Evolutionary conservation across 1,140 invertebrate species (phyloP).

Genomic region (Lasioglossum albipes): DNA sequence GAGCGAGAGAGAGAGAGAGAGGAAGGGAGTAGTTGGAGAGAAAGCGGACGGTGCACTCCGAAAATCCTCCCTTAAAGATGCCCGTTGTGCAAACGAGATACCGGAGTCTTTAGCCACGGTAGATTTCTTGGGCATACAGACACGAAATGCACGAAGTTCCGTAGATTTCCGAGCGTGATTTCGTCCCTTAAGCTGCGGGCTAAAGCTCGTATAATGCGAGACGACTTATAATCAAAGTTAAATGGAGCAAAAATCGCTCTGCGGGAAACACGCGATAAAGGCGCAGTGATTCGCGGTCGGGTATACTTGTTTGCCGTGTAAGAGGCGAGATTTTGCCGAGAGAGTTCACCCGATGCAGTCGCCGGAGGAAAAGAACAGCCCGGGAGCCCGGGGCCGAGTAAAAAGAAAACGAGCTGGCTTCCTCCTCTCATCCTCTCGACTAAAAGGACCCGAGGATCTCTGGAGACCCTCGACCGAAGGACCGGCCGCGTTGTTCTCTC

Average conservation of each 20-base stretch:
- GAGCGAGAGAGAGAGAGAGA: background rate
- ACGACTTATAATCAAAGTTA: constrained; percentile 63
- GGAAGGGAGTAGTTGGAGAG: background rate
- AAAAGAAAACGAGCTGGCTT: constrained; percentile 38
- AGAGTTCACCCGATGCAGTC: constrained; percentile 11
- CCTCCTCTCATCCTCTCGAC: constrained; percentile 10
- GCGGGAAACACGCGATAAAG: constrained; percentile 58
- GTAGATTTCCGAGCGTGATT: constrained; percentile 54
- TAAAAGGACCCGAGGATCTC: constrained; percentile 46
- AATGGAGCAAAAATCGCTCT: constrained; percentile 62
- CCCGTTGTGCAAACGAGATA: constrained; percentile 32
- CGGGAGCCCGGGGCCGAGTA: constrained; percentile 8
- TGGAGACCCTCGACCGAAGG: constrained; percentile 47
- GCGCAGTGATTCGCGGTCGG: constrained; percentile 51
- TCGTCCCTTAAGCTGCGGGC: constrained; percentile 47
- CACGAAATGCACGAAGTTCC: constrained; percentile 22
- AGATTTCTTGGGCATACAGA: constrained; percentile 26
- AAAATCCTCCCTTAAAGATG: constrained; percentile 17
- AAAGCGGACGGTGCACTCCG: background rate
- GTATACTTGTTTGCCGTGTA: constrained; percentile 49
- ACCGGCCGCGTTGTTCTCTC: constrained; percentile 42
- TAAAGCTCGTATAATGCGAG: constrained; percentile 58
- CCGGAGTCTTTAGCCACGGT: constrained; percentile 29
- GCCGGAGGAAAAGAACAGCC: constrained; percentile 32
- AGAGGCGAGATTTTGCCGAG: constrained; percentile 48